These are phyloP conservation scores for Hirundichthys speculiger DNA, from an alignment of 2,113 vertebrate species.

Conservation along the genomic window DNA sequence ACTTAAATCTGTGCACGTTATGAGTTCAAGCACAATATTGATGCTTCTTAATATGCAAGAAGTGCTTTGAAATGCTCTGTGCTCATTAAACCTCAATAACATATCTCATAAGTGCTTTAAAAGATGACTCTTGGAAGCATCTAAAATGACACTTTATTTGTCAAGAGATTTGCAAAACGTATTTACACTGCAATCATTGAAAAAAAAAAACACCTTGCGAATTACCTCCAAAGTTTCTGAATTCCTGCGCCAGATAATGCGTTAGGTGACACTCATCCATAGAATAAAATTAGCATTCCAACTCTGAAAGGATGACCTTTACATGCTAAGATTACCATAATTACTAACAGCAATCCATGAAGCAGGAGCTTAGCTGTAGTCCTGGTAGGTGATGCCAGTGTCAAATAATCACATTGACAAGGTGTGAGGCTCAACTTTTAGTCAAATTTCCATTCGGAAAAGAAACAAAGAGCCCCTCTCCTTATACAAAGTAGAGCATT, in stretches of 20 bases:
- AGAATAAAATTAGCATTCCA: slow-evolving; percentile 31
- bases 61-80: slow-evolving; percentile 16
- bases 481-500: slow-evolving; percentile 22
- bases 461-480: slow-evolving; percentile 27
- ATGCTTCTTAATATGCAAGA: not conserved
- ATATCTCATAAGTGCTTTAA: slow-evolving; percentile 5
- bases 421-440: slow-evolving; percentile 13
- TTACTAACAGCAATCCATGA: slow-evolving; percentile 57
- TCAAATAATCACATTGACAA: slow-evolving; percentile 31
- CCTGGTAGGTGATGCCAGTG: slow-evolving; percentile 13
- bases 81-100: slow-evolving; percentile 26
- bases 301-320: slow-evolving; percentile 47
- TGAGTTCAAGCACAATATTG: slow-evolving; percentile 24
- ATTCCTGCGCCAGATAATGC: slow-evolving; percentile 25
- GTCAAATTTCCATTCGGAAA: not conserved
- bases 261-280: slow-evolving; percentile 43
- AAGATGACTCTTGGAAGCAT: slow-evolving; percentile 1
- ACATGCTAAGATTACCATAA: slow-evolving; percentile 62
- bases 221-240: slow-evolving; percentile 19
- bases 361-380: slow-evolving; percentile 33
- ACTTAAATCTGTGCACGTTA: not conserved
- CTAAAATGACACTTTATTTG: not conserved
- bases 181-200: slow-evolving; percentile 11
- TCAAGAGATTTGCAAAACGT: slow-evolving; percentile 17
- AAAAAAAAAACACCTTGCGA: slow-evolving; percentile 2